Base-by-base conservation (phyloP, 2,888 invertebrate species). In the Andricus quercusramuli region DNA sequence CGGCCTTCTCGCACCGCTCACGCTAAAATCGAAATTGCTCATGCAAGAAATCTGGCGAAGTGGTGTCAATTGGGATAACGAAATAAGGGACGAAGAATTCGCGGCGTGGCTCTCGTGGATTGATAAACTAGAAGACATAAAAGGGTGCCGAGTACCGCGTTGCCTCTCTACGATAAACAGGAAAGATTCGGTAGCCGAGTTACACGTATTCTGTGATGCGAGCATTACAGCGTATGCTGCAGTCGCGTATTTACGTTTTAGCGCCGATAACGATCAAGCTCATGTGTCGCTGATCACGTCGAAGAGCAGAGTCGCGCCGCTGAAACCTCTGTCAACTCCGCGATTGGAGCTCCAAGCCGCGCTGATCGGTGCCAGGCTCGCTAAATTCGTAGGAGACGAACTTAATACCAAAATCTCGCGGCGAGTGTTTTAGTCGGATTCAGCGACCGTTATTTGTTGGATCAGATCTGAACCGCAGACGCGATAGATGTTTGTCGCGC, bases 201-300 rank as follows among this genome's bases (percentile, higher is more conserved):
- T 88, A 3, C 88, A 88, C 78, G 79, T 85, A 0, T 89, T 88
- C 64, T 84, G 86, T 56, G 88, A 89, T 67, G 87, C 87, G 17
- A 87, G 88, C 74, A 82, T 85, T 67, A 44, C 82, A 29, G 86
- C 87, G 11, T 85, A 65, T 15, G 17, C 66, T 37, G 41, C 44
- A 3, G 74, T 76, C 47, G 64, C 47, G 13, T 78, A 68, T 56
- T 37, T 67, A 13, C 76, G 81, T 32, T 11, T 56, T 8, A 44
- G 81, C 22, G 78, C 78, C 1, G 79, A 78, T 2, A 78, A 79
- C 6, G 25, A 25, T 25, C 25, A 1, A 25, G 1, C 25, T 25
- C 25, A 25, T 25, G n/a, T n/a, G n/a, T n/a, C n/a, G n/a, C n/a
- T n/a, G n/a, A n/a, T n/a, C n/a, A n/a, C n/a, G n/a, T n/a, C n/a